Evolutionary conservation across 2,888 invertebrate genomes (phyloP).

Genomic region (Bruchidius siliquastri): DNA sequence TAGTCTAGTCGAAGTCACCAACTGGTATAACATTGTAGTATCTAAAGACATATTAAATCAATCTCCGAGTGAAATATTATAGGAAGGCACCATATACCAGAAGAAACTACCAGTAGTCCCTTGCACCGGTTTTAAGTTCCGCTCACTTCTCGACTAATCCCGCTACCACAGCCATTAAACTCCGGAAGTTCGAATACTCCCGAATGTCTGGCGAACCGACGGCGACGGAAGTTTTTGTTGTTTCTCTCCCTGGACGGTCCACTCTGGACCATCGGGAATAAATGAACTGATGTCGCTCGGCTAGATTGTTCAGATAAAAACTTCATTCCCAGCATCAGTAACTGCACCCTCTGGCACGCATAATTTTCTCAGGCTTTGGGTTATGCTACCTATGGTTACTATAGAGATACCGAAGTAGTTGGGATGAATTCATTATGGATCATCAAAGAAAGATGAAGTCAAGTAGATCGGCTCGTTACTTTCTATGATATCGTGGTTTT

Average conservation of each 20-base stretch:
- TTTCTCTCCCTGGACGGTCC: not conserved
- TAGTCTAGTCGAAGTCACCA: too few species aligned
- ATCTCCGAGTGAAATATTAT: not conserved
- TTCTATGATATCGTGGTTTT: too few species aligned
- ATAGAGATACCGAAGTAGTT: too few species aligned
- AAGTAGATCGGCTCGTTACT: too few species aligned
- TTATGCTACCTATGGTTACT: too few species aligned
- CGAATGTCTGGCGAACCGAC: not conserved
- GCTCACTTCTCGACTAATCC: not conserved
- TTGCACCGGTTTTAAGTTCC: not conserved
- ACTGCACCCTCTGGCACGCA: too few species aligned
- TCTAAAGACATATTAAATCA: too few species aligned
- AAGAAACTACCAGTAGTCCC: not conserved
- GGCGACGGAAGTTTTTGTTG: not conserved
- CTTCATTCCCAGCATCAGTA: not conserved
- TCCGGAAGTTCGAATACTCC: not conserved
- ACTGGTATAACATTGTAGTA: too few species aligned
- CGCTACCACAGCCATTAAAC: not conserved
- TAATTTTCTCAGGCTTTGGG: too few species aligned
- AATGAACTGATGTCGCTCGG: not conserved
- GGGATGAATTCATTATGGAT: too few species aligned
- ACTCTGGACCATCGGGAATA: not conserved
- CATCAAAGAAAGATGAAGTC: too few species aligned
- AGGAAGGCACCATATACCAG: not conserved
- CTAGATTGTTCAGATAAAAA: not conserved